phyloP scores from a whole-genome alignment of 2,113 vertebrate species.

The Anarhynchus alexandrinus region DNA sequence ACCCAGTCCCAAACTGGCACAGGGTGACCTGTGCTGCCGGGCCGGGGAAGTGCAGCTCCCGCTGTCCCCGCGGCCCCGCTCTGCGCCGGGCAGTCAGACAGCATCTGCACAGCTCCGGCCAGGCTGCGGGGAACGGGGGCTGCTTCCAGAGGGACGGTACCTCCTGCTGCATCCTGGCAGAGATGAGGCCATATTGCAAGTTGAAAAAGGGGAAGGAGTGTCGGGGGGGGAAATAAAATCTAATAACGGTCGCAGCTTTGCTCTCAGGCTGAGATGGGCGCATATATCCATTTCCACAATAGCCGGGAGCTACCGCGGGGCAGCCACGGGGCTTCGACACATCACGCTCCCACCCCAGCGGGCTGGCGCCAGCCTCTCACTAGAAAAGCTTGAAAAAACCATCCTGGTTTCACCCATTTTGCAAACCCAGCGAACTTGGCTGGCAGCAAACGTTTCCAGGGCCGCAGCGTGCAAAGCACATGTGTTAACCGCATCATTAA shows the following conservation, averaged over 20 bases:
- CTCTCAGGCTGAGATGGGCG: neutral
- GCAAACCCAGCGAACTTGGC: neutral
- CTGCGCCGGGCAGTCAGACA: accelerated
- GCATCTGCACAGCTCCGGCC: neutral
- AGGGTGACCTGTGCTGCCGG: accelerated
- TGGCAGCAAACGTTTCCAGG: neutral
- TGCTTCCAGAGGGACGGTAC: neutral
- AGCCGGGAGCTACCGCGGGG: neutral
- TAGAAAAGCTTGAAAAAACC: neutral
- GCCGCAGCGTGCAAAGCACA: neutral
- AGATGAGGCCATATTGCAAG: neutral
- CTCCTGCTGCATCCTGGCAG: neutral
- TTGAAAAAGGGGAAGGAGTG: neutral
- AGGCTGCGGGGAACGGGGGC: too few relatives aligned
- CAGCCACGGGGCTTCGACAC: neutral
- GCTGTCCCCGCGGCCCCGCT: accelerated
- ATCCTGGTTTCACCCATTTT: neutral
- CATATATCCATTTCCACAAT: accelerated
- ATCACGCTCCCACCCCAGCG: accelerated
- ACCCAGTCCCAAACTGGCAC: too few relatives aligned
- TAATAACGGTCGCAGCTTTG: neutral
- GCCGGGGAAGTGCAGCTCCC: accelerated
- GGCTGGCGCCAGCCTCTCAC: neutral
- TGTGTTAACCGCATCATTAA: too few relatives aligned
- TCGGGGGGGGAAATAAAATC: neutral